Evolutionary conservation across 1,140 invertebrate genomes (phyloP).

Genomic region (Gryon sp.): DNA sequence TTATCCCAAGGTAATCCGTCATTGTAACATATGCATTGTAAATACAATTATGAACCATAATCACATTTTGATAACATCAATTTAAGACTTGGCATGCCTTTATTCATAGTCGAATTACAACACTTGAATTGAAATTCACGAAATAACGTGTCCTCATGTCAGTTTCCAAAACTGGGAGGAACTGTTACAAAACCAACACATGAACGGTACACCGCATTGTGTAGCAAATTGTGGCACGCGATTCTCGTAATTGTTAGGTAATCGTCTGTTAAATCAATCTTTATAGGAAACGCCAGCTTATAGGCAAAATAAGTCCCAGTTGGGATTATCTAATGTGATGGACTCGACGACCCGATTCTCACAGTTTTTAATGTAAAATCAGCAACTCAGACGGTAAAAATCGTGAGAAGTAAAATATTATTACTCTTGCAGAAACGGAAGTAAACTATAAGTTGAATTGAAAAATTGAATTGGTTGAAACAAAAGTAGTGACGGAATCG

Average conservation of each 20-base stretch:
- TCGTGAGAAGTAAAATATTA: constrained; percentile 61
- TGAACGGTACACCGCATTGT: constrained; percentile 33
- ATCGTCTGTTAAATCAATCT: constrained; percentile 66
- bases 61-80: not conserved
- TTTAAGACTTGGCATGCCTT: not conserved
- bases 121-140: constrained; percentile 27
- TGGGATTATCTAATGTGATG: constrained; percentile 65
- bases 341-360: constrained; percentile 67
- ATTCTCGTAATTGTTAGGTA: constrained; percentile 66
- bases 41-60: not conserved
- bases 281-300: constrained; percentile 57
- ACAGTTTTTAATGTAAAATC: constrained; percentile 63
- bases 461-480: constrained; percentile 40
- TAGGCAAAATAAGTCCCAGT: constrained; percentile 59
- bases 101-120: constrained; percentile 13
- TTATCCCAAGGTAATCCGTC: too few relatives aligned
- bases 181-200: constrained; percentile 43
- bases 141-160: constrained; percentile 26
- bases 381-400: constrained; percentile 38
- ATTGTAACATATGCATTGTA: too few relatives aligned
- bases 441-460: constrained; percentile 26
- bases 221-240: constrained; percentile 44
- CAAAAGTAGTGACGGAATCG: constrained; percentile 25
- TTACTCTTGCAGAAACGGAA: constrained; percentile 52
- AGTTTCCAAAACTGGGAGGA: constrained; percentile 44